phyloP scores from a whole-genome alignment of 2,113 vertebrate species.

The Hucho hucho region DNA sequence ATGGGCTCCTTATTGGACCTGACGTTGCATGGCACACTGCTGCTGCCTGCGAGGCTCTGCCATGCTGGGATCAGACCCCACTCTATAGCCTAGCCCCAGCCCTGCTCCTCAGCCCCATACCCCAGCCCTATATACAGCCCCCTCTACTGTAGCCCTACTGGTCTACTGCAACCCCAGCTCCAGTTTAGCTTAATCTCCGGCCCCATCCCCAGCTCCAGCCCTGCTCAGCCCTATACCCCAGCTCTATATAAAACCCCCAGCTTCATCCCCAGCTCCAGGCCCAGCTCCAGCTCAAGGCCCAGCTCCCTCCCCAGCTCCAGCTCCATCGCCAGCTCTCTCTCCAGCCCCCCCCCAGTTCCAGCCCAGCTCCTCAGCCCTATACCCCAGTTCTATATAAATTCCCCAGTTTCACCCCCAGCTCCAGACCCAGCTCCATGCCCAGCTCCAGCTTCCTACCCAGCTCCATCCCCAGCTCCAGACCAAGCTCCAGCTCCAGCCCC shows the following conservation, averaged over 20 bases:
- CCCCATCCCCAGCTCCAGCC: not conserved
- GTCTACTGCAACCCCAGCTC: not conserved
- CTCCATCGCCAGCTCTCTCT: no score
- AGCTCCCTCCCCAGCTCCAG: no score
- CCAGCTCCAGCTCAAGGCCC: not conserved
- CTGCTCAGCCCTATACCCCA: not conserved
- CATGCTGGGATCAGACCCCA: not conserved
- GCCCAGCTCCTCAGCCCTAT: no score
- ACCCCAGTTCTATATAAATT: no score
- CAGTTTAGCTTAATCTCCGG: no score
- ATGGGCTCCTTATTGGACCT: conserved; percentile 67
- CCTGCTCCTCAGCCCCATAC: not conserved
- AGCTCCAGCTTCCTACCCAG: no score
- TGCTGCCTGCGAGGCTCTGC: conserved; percentile 48
- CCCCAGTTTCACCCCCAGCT: no score
- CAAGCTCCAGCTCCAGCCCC: no score
- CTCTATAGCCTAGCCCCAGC: not conserved
- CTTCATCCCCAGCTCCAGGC: not conserved
- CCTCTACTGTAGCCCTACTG: no score
- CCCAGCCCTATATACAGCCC: not conserved
- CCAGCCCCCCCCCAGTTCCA: no score
- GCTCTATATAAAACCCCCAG: not conserved
- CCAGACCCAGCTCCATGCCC: no score
- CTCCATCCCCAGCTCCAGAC: no score
- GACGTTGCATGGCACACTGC: conserved; percentile 41